These are phyloP conservation scores for Enteromius paludinosus DNA, from an alignment of 2,797 vertebrate genomes.

Conservation along the genomic window DNA sequence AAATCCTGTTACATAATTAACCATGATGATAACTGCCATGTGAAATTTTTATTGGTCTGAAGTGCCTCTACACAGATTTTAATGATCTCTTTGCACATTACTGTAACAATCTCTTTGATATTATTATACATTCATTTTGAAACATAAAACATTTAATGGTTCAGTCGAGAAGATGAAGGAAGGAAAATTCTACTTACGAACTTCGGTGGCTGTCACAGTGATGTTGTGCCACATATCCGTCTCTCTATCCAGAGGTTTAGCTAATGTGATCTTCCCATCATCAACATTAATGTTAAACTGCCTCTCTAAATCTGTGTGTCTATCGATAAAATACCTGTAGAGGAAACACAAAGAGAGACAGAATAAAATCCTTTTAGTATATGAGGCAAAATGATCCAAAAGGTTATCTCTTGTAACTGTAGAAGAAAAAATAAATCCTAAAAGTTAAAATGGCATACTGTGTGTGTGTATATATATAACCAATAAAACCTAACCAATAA, in stretches of 20 bases:
- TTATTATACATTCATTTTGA: slow-evolving; percentile 14
- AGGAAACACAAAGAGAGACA: slow-evolving; percentile 21
- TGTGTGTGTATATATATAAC: not conserved
- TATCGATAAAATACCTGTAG: slow-evolving; percentile 95
- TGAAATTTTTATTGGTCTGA: not conserved
- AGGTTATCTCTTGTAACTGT: not conserved
- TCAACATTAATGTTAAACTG: slow-evolving; percentile 98
- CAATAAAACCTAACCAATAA: too few species aligned
- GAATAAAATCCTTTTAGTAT: not conserved
- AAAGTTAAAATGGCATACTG: not conserved
- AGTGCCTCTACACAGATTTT: slow-evolving; percentile 10
- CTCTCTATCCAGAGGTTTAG: slow-evolving; percentile 93
- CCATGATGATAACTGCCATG: not conserved
- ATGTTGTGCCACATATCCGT: slow-evolving; percentile 97
- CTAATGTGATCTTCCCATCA: slow-evolving; percentile 94
- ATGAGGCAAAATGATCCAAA: not conserved
- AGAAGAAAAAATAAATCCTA: not conserved
- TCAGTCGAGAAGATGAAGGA: not conserved
- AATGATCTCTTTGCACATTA: slow-evolving; percentile 4
- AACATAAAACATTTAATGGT: not conserved
- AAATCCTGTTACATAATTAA: slow-evolving; percentile 6
- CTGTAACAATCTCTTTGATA: slow-evolving; percentile 10
- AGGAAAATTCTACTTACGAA: slow-evolving; percentile 84
- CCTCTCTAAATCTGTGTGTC: slow-evolving; percentile 96
- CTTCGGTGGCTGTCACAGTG: slow-evolving; percentile 95